These are phyloP conservation scores for Brachionus paranguensis DNA, from an alignment of 1,140 invertebrate species.

Conservation along the genomic window DNA sequence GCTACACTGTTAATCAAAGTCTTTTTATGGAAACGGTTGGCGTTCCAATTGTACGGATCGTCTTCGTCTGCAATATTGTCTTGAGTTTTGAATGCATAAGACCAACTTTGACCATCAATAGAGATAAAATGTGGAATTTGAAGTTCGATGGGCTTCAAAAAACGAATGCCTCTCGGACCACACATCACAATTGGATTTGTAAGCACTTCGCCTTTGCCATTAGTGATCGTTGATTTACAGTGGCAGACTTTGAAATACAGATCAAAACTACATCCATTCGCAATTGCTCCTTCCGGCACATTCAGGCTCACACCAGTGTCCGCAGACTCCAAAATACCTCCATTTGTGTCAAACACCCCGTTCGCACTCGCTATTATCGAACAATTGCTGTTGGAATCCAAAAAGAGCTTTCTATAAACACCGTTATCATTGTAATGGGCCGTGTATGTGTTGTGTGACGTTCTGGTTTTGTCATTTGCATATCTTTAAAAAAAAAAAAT, in stretches of 20 bases:
- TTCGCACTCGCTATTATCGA: constrained; percentile 51
- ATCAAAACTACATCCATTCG: constrained; percentile 72
- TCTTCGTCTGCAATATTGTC: not conserved
- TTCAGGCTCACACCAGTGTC: constrained; percentile 81
- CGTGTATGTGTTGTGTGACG: not conserved
- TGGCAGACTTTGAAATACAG: constrained; percentile 84
- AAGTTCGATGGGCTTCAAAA: constrained; percentile 76
- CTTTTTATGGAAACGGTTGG: constrained; percentile 30
- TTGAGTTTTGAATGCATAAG: constrained; percentile 33
- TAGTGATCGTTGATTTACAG: constrained; percentile 59
- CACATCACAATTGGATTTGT: constrained; percentile 87
- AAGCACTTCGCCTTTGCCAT: constrained; percentile 73
- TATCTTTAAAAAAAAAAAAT: not conserved
- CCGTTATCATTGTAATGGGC: constrained; percentile 29
- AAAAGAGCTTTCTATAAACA: not conserved
- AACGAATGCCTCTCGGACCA: constrained; percentile 82
- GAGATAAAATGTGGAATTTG: constrained; percentile 57
- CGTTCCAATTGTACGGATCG: constrained; percentile 39
- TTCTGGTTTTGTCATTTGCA: not conserved
- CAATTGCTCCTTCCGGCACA: constrained; percentile 78
- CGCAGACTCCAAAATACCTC: constrained; percentile 72
- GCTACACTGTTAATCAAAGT: constrained; percentile 37
- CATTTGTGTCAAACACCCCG: constrained; percentile 60
- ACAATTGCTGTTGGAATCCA: constrained; percentile 39
- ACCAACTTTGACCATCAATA: constrained; percentile 39